Conservation (phyloP, 53 echinoderm and acorn worm genomes). For the Astropecten irregularis region DNA sequence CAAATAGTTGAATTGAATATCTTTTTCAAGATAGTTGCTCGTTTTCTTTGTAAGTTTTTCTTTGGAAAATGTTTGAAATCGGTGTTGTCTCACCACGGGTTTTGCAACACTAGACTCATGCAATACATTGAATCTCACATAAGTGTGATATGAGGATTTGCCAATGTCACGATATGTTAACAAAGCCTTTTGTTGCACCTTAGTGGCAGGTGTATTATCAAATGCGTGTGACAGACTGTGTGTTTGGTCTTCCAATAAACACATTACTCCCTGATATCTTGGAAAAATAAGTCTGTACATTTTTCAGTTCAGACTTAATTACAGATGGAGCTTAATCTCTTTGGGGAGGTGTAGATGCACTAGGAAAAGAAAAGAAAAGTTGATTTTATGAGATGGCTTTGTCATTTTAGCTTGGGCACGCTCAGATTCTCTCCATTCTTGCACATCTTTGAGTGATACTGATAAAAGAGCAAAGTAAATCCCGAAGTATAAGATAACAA, state of each 20-base stretch:
- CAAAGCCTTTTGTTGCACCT: constrained; percentile 54
- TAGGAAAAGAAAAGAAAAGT: neutral
- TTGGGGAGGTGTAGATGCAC: too few relatives aligned
- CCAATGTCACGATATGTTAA: constrained; percentile 54
- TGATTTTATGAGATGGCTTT: too few relatives aligned
- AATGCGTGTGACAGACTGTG: constrained; percentile 38
- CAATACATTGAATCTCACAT: constrained; percentile 32
- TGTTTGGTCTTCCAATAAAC: constrained; percentile 31
- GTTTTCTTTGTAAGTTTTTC: constrained; percentile 56
- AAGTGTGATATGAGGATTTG: constrained; percentile 22
- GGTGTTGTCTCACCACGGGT: constrained; percentile 40
- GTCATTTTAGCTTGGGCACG: too few relatives aligned
- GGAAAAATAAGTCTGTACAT: constrained; percentile 59
- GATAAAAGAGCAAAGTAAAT: too few relatives aligned
- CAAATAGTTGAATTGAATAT: constrained; percentile 53
- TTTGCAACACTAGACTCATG: constrained; percentile 49
- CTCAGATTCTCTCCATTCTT: constrained; percentile 28
- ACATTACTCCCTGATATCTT: constrained; percentile 19
- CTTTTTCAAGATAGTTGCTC: constrained; percentile 69
- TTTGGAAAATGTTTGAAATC: constrained; percentile 67
- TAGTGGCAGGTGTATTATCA: constrained; percentile 14
- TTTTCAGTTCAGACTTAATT: constrained; percentile 51
- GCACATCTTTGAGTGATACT: too few relatives aligned
- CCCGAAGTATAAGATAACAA: too few relatives aligned
- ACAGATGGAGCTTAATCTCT: constrained; percentile 58